Evolutionary conservation across 2,113 vertebrate genomes (phyloP), one percentile per base, ranked within the genome.

Genomic region (Elachura formosa): DNA sequence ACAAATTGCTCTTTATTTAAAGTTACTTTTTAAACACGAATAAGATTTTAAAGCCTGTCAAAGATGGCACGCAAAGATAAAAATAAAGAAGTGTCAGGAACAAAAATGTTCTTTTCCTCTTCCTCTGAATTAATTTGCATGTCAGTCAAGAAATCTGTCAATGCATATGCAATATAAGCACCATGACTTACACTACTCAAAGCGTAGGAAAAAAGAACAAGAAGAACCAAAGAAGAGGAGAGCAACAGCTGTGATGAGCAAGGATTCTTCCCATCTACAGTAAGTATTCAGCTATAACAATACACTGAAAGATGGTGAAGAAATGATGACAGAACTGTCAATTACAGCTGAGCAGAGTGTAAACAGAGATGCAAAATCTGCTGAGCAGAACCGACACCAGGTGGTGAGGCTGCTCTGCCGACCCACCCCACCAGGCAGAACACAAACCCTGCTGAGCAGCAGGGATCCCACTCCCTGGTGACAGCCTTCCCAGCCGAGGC

Each of bases 101-200:
- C 94, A 97, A 97, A 98, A 98, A 97, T 97, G 96, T 96, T 97
- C 97, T 97, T 98, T 97, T 97, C 94, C 85, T 94, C 96, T 97
- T 96, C 78, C 90, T 93, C 87, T 97, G 98, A 98, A 97, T 98
- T 97, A 97, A 98, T 98, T 97, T 96, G 93, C 96, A 96, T 74
- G 89, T 97, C 97, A 98, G 95, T 98, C 97, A 98, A 98, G 93
- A 96, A 97, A 97, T 96, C 97, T 98, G 98, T 96, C 97, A 97
- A 93, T 95, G 94, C 96, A 96, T 95, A 94, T 96, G 92, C 95
- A 95, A 90, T 95, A 93, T 97, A 97, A 98, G 85, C 97, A 97
- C 88, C 97, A 96, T 90, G 85, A 94, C 94, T 97, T 98, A 97
- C 96, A 95, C 93, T 95, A 84, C 95, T 96, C 93, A 97, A 97